Conservation (phyloP, 2,113 vertebrate species). For the Uria lomvia region DNA sequence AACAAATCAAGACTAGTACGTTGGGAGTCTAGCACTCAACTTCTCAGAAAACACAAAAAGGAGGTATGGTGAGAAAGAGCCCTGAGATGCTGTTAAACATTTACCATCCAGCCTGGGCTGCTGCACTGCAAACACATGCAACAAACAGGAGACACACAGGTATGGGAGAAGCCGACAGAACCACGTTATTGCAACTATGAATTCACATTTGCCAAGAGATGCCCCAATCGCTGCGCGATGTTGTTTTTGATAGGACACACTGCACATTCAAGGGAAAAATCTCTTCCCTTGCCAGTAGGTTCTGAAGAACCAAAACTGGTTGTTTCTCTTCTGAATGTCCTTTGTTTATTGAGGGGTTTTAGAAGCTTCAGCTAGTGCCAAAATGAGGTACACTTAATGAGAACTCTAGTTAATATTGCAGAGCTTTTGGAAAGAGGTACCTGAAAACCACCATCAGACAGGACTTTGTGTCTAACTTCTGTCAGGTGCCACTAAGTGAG, state of each 20-base stretch:
- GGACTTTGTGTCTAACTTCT: neutral
- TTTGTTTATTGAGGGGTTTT: neutral
- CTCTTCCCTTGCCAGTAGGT: neutral
- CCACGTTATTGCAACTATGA: accelerated
- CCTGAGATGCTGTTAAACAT: neutral
- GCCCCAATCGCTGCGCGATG: neutral
- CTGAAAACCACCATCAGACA: neutral
- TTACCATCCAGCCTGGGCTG: neutral
- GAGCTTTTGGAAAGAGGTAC: neutral
- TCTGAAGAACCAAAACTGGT: neutral
- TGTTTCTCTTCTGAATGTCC: neutral
- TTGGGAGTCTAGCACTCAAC: neutral
- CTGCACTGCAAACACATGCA: accelerated
- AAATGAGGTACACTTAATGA: neutral
- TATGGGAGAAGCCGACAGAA: neutral
- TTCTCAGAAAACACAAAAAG: neutral
- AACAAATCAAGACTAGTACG: neutral
- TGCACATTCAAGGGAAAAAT: neutral
- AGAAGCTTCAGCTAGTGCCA: neutral
- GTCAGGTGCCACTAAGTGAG: neutral
- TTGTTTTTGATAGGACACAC: neutral
- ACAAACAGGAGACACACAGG: neutral
- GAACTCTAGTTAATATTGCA: neutral
- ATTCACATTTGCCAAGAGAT: neutral
- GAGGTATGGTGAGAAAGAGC: neutral